phyloP scores from a whole-genome alignment of 2,888 invertebrate species.

The Gnatocerus cornutus region DNA sequence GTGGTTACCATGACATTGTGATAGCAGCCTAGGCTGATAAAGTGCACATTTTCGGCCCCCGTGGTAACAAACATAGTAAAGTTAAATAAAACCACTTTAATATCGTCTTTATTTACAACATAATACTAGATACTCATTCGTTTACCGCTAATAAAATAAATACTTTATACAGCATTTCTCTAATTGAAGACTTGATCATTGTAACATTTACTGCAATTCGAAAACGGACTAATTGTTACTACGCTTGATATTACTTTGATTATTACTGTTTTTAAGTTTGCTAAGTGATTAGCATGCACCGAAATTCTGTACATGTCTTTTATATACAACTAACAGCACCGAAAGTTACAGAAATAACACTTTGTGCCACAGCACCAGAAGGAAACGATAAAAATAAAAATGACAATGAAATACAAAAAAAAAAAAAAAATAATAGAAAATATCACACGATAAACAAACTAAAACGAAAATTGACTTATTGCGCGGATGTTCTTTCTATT shows the following conservation, averaged over 20 bases:
- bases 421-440: constrained; percentile 28
- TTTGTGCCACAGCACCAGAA: constrained; percentile 22
- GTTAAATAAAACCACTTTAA: constrained; percentile 14
- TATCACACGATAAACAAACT: constrained; percentile 34
- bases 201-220: constrained; percentile 12
- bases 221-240: constrained; percentile 21
- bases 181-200: constrained; percentile 19
- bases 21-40: too few relatives aligned
- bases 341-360: constrained; percentile 32
- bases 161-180: constrained; percentile 40
- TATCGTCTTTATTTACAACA: constrained; percentile 43
- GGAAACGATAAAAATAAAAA: not conserved
- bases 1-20: too few relatives aligned
- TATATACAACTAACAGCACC: constrained; percentile 44
- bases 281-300: constrained; percentile 2
- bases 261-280: constrained; percentile 17
- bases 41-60: too few relatives aligned
- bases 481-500: too few relatives aligned
- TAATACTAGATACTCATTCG: constrained; percentile 34
- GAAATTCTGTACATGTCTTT: constrained; percentile 27
- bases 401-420: not conserved
- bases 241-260: constrained; percentile 19
- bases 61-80: too few relatives aligned
- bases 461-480: not conserved
- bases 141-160: constrained; percentile 40